Base-by-base conservation (phyloP, 2,888 invertebrate species). In the Pogonocherus hispidulus region DNA sequence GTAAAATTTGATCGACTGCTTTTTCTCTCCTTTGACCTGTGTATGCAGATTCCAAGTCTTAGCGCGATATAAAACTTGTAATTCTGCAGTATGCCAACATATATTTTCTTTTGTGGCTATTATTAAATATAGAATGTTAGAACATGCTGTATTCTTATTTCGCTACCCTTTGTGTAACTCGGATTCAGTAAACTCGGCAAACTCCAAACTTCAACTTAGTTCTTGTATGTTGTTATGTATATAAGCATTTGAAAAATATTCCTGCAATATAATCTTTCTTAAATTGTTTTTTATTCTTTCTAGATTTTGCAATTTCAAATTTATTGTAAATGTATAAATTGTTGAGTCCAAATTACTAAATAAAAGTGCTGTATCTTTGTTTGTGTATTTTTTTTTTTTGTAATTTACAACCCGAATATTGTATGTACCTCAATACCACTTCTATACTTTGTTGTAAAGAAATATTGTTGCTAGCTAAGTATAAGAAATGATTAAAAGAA, bases 1-100 rank as follows among this genome's bases (percentile, higher is more conserved):
- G 76, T 81, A 79, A 81, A 76, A 59, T 47, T 74, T 80, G 80
- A 82, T 82, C 80, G 81, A 83, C 81, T 79, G 82, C 82, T 82
- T 81, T 78, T 41, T 57, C 47, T 57, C 57, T 59, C 44, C 59
- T 35, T 59, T 59, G 47, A 59, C 59, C 32, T 80, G 66, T 76
- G 67, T 71, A 70, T 67, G 70, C 70, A 73, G 66, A 64, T 67
- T 73, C 63, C 20, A 49, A 63, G 16, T 49, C 52, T 69, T 46
- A 67, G 54, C 74, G 55, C 59, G 52, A 67, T 32, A 67, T 57
- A 32, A 60, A 73, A 76, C 66, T 69, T 74, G 67, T n/a, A 46
- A 54, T 19, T 67, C 72, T 71, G 71, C 71, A 73, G 54, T 71
- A 75, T 72, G 74, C 76, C 77, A 76, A 74, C 73, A 69, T 75